Evolutionary conservation across 2,888 invertebrate species (phyloP), one percentile per base, ranked within the genome.

Genomic region (Drosophila flavopinicola): DNA sequence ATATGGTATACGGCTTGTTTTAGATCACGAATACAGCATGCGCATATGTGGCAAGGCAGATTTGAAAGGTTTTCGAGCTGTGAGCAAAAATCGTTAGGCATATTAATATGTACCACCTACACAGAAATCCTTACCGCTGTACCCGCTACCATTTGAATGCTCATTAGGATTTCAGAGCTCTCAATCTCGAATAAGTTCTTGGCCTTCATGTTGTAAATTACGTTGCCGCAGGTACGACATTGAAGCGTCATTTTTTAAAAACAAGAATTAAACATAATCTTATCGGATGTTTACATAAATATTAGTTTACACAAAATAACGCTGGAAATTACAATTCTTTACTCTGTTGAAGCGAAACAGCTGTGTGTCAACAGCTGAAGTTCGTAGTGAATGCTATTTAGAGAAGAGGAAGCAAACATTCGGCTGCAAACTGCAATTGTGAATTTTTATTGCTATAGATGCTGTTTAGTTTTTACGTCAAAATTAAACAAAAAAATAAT

Each of bases 1-100:
- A 60, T 73, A 15, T 48, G 42, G 3, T 24, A 37, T 5, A 74
- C 32, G 1, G 78, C 74, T 23, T 49, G 59, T n/a, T 67, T 77
- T 1, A 80, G 33, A 7, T 85, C 82, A 9, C 69, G 44, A 6
- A 74, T 20, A 6, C 80, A 80, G 33, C 80, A 61, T 7, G 37
- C 78, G 11, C 80, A 80, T 20, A 86, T 80, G 15, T 57, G 80
- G 1, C 45, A 48, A 4, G 80, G 80, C 23, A 84, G 32, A 1
- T 60, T 27, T 1, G 53, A 27, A 11, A 54, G 24, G n/a, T 39
- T 57, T n/a, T 23, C 4, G 0, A 80, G 48, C 78, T 78, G 39
- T 4, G 54, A 10, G 5, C n/a, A 7, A n/a, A 23, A 25, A 2
- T 17, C 10, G 4, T 6, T 3, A 29, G 6, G 29, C 24, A 17